Evolutionary conservation across 2,888 invertebrate genomes (phyloP).

Genomic region (Carcina quercana): DNA sequence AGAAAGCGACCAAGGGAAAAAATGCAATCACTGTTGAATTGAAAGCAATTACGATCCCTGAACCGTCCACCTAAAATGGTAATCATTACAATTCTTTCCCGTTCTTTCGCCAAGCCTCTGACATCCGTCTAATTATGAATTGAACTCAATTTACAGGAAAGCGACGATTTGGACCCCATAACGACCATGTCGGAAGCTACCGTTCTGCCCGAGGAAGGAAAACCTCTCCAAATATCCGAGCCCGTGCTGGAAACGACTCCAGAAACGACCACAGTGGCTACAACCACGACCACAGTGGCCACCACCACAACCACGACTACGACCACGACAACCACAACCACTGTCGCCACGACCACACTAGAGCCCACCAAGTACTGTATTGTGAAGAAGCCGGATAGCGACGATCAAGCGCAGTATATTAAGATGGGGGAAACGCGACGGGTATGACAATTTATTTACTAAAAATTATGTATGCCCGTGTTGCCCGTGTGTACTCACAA

Average conservation of each 20-base stretch:
- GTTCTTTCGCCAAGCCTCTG: no score
- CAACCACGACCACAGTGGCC: slow-evolving; percentile 34
- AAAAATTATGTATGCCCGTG: no score
- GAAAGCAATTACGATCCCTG: no score
- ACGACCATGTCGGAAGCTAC: slow-evolving; percentile 66
- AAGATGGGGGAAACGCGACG: slow-evolving; percentile 89
- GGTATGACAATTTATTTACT: slow-evolving; percentile 71
- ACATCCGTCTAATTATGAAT: no score
- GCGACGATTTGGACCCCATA: slow-evolving; percentile 50
- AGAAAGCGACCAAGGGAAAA: no score
- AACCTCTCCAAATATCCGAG: slow-evolving; percentile 52
- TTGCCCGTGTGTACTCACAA: no score
- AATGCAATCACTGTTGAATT: no score
- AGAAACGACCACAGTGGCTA: slow-evolving; percentile 33
- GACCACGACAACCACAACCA: slow-evolving; percentile 65
- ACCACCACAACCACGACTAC: slow-evolving; percentile 57
- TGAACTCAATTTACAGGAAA: slow-evolving; percentile 38
- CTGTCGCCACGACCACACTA: slow-evolving; percentile 74
- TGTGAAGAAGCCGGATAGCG: slow-evolving; percentile 87
- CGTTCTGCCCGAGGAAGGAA: slow-evolving; percentile 46
- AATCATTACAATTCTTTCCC: no score
- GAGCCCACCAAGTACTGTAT: slow-evolving; percentile 82
- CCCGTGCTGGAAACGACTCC: slow-evolving; percentile 50
- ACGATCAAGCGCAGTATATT: slow-evolving; percentile 83
- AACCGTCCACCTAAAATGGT: no score